Conservation (phyloP, 64 coral and sea anemone genomes). For the Stichodactyla helianthus region DNA sequence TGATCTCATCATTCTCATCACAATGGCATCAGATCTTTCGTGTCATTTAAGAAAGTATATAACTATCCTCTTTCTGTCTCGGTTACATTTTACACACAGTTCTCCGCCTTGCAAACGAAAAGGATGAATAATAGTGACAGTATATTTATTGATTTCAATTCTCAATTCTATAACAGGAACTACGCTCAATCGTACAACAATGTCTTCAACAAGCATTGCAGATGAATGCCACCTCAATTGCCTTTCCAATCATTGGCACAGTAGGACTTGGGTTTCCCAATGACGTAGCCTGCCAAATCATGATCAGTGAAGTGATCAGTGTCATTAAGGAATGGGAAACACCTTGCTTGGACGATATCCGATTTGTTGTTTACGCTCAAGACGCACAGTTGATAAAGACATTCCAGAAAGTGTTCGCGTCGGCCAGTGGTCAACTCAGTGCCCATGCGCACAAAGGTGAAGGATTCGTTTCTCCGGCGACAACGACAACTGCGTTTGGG, state of each 20-base stretch:
- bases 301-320: constrained; percentile 35
- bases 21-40: too few relatives aligned
- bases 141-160: background rate
- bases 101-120: background rate
- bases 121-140: background rate
- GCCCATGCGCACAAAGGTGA: background rate
- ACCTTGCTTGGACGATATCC: constrained; percentile 42
- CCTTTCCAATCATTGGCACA: constrained; percentile 68
- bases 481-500: background rate
- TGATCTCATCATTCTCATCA: too few relatives aligned
- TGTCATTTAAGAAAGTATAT: too few relatives aligned
- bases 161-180: constrained; percentile 14
- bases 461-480: background rate
- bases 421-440: background rate
- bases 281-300: constrained; percentile 19
- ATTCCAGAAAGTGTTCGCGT: constrained; percentile 29
- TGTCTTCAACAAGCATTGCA: constrained; percentile 39
- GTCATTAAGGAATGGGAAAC: constrained; percentile 9
- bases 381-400: constrained; percentile 19
- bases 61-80: too few relatives aligned
- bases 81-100: constrained; percentile 28
- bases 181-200: constrained; percentile 34
- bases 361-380: constrained; percentile 46
- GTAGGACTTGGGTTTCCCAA: constrained; percentile 43
- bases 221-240: constrained; percentile 46